Percentiles rank a stretch among this genome's conserved stretches.
Evolutionary conservation across 2,888 invertebrate genomes (phyloP).

Genomic region (Julus scandinavius): DNA sequence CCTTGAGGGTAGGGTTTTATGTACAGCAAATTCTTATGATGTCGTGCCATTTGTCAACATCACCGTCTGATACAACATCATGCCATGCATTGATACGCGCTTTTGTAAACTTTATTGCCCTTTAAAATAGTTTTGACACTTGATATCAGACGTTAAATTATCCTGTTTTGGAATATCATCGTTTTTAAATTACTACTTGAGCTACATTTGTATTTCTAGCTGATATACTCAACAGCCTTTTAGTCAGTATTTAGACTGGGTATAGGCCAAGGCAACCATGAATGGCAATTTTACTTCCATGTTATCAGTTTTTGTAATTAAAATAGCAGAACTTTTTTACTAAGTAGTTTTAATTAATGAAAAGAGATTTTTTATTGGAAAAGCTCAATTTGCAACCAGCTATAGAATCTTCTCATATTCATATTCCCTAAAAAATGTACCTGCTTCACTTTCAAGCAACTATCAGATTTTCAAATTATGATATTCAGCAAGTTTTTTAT

Average conservation of each 20-base stretch:
- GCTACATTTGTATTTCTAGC: neutral
- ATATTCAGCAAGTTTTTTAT: too few species aligned
- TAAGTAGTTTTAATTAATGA: too few species aligned
- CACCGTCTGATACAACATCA: neutral
- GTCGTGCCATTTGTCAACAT: neutral
- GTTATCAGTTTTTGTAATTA: neutral
- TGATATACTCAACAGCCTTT: neutral
- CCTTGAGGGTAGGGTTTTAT: neutral
- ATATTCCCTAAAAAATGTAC: too few species aligned
- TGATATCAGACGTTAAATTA: neutral
- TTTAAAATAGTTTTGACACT: constrained; percentile 26
- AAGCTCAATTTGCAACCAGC: too few species aligned
- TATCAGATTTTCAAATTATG: too few species aligned
- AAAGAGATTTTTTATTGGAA: neutral
- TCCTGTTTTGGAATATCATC: neutral
- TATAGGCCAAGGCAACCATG: neutral
- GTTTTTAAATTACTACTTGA: neutral
- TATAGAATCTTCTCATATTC: too few species aligned
- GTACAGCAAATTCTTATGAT: neutral
- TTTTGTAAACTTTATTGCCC: neutral
- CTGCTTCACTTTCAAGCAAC: too few species aligned
- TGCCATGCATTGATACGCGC: neutral
- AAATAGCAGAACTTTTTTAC: neutral
- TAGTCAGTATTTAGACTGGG: neutral
- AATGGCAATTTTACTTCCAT: neutral